A percentile compares a stretch with the other conserved stretches of the same genome.
These are phyloP conservation scores for Tinea trinotella DNA, from an alignment of 2,888 invertebrate species.

Conservation along the genomic window DNA sequence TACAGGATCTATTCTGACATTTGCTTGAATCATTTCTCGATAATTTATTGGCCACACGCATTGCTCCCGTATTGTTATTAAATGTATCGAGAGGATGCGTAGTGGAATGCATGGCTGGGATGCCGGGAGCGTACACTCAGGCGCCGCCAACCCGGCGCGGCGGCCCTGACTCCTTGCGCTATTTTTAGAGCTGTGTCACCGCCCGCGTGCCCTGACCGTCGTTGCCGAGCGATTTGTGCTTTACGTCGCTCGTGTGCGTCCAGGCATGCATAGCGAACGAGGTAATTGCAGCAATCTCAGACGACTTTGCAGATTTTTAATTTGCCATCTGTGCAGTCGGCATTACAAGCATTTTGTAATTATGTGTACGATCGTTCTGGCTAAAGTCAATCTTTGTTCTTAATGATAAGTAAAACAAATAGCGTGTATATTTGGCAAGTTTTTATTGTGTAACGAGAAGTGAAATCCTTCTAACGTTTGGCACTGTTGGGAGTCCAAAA, in stretches of 20 bases:
- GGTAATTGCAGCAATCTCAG: slow-evolving; percentile 17
- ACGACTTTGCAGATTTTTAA: slow-evolving; percentile 15
- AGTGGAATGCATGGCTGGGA: background rate
- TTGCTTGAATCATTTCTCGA: slow-evolving; percentile 14
- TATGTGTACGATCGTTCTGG: background rate
- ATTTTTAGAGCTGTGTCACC: slow-evolving; percentile 69
- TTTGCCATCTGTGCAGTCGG: background rate
- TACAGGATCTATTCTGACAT: slow-evolving; percentile 17
- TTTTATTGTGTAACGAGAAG: background rate
- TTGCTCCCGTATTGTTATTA: slow-evolving; percentile 14
- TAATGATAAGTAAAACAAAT: background rate
- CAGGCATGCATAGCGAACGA: slow-evolving; percentile 17
- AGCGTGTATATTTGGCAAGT: background rate
- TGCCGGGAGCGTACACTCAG: slow-evolving; percentile 28
- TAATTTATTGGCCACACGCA: slow-evolving; percentile 18
- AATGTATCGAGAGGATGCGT: slow-evolving; percentile 14
- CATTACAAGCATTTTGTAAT: slow-evolving; percentile 9
- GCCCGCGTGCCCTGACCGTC: slow-evolving; percentile 31
- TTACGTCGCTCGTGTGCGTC: slow-evolving; percentile 13
- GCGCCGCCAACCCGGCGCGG: slow-evolving; percentile 38
- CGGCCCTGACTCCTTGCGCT: slow-evolving; percentile 40
- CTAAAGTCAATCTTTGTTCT: background rate
- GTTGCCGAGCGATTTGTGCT: background rate
- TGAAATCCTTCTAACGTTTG: slow-evolving; percentile 15
- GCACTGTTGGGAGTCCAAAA: background rate